phyloP scores from a whole-genome alignment of 1,140 invertebrate species.

The Periplaneta americana region DNA sequence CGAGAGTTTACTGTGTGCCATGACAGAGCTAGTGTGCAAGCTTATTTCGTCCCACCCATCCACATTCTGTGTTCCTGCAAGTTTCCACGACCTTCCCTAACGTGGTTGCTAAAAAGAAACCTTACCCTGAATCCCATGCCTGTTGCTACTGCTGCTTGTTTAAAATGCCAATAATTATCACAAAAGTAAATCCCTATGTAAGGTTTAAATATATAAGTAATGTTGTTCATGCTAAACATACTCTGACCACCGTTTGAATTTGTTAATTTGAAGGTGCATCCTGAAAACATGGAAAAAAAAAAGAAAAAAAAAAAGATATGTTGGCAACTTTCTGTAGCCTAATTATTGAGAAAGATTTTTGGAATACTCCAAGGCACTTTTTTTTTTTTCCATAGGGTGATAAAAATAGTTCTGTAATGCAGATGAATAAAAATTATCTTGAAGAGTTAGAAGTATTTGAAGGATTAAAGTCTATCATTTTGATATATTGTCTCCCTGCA shows the following conservation, averaged over 20 bases:
- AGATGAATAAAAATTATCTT: constrained; percentile 18
- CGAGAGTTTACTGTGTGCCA: constrained; percentile 19
- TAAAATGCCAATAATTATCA: background rate
- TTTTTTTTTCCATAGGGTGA: constrained; percentile 8
- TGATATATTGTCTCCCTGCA: background rate
- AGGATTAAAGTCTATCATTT: background rate
- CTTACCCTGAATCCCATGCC: background rate
- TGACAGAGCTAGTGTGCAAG: constrained; percentile 13
- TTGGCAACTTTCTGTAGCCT: constrained; percentile 16
- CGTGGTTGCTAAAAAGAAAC: background rate
- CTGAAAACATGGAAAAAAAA: background rate
- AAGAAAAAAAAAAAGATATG: background rate
- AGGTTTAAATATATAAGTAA: background rate
- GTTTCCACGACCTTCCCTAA: background rate
- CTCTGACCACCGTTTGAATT: constrained; percentile 2
- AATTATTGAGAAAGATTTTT: constrained; percentile 6
- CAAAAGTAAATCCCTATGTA: background rate
- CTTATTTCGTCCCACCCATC: constrained; percentile 1
- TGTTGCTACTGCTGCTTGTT: constrained; percentile 10
- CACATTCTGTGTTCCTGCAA: background rate
- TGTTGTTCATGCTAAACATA: background rate
- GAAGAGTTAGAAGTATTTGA: constrained; percentile 6
- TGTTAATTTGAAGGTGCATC: constrained; percentile 1
- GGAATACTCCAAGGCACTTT: background rate
- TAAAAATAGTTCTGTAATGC: constrained; percentile 15